Conservation (phyloP, 2,113 vertebrate genomes). For the Gallinago paraguaiae region DNA sequence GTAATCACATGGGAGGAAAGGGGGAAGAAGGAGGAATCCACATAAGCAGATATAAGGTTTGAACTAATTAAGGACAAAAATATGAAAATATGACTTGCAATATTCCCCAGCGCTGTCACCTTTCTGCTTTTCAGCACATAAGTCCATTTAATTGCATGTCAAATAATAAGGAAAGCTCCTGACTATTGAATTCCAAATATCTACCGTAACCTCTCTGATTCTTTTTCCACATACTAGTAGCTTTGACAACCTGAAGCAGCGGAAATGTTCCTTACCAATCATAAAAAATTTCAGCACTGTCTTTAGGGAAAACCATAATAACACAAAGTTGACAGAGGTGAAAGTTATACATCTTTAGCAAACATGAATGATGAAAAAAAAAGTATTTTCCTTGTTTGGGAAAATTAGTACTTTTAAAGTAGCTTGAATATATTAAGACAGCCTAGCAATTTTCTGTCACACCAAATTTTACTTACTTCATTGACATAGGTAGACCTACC, state of each 20-base stretch:
- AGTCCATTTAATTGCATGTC: conserved; percentile 1
- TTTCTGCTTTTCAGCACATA: not conserved
- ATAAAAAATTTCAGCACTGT: not conserved
- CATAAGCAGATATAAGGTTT: not conserved
- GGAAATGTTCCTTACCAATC: not conserved
- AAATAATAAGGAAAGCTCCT: not conserved
- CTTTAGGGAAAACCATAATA: not conserved
- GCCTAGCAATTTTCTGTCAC: not conserved
- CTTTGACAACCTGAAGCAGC: not conserved
- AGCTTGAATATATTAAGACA: not conserved
- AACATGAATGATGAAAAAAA: not conserved
- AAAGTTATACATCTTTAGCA: not conserved
- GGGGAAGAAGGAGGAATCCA: not conserved
- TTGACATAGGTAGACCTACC: not conserved
- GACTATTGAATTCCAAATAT: not conserved
- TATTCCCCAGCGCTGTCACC: not conserved
- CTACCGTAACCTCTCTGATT: not conserved
- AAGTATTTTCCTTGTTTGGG: not conserved
- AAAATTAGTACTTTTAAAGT: not conserved
- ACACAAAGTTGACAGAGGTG: not conserved
- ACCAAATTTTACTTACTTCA: not conserved
- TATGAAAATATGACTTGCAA: not conserved
- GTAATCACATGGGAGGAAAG: not conserved
- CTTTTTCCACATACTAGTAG: not conserved
- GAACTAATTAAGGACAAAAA: not conserved